A percentile compares a stretch with the other conserved stretches of the same genome.
phyloP scores from a whole-genome alignment of 2,797 vertebrate genomes.

The Gallinago stenura region DNA sequence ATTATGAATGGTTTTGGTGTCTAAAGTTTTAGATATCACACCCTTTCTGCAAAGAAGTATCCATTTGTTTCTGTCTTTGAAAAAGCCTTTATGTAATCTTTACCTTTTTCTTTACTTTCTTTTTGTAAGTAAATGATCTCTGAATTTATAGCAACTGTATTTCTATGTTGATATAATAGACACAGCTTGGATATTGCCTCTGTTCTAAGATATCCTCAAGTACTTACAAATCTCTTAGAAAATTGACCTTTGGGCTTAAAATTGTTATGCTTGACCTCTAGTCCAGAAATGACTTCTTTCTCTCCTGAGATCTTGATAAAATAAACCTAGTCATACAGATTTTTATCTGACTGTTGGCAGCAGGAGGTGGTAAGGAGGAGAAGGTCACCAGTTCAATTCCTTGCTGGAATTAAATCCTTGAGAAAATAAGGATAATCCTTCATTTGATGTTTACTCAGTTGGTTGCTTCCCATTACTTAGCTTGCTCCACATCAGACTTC shows the following conservation, averaged over 20 bases:
- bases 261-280: not conserved
- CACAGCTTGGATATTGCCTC: not conserved
- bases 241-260: constrained; percentile 8
- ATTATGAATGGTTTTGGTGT: not conserved
- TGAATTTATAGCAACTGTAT: not conserved
- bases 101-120: not conserved
- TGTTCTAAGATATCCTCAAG: not conserved
- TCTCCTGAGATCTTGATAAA: not conserved
- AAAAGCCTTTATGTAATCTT: not conserved
- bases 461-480: not conserved
- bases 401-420: constrained; percentile 21
- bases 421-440: constrained; percentile 24
- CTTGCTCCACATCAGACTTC: not conserved
- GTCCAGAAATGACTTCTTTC: not conserved
- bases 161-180: not conserved
- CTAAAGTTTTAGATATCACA: not conserved
- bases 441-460: not conserved
- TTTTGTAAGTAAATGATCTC: not conserved
- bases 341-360: constrained; percentile 13
- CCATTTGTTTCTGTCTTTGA: not conserved
- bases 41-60: not conserved
- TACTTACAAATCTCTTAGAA: not conserved
- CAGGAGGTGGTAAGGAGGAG: not conserved
- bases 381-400: not conserved
- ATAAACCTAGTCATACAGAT: too few species aligned